Evolutionary conservation across 2,797 vertebrate species (phyloP).

Genomic region (Florisuga fusca): DNA sequence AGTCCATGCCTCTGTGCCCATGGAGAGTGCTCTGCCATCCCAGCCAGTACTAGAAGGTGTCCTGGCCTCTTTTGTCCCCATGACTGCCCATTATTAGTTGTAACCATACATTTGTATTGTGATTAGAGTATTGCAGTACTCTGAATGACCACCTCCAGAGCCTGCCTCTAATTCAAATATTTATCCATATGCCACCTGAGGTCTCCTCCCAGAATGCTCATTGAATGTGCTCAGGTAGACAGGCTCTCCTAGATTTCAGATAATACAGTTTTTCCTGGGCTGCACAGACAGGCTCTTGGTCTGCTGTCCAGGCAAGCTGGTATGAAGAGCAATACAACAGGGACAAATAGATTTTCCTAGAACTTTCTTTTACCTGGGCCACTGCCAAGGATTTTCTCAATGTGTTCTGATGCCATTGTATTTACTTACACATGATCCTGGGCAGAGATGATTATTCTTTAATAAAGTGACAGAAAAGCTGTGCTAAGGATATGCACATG

Average conservation of each 20-base stretch:
- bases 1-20: not conserved
- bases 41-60: not conserved
- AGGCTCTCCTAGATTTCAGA: not conserved
- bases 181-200: accelerated
- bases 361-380: not conserved
- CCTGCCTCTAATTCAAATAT: not conserved
- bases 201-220: not conserved
- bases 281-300: not conserved
- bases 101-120: not conserved
- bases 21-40: not conserved
- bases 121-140: not conserved
- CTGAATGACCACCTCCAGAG: not conserved
- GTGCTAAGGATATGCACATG: not conserved
- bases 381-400: not conserved
- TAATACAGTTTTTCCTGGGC: not conserved
- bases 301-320: not conserved
- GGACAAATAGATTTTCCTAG: not conserved
- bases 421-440: not conserved
- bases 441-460: not conserved
- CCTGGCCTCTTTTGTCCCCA: not conserved
- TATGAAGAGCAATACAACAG: not conserved
- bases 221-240: not conserved
- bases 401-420: not conserved
- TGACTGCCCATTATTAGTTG: not conserved
- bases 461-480: not conserved